phyloP scores from a whole-genome alignment of 2,113 vertebrate genomes.

The Tautogolabrus adspersus region DNA sequence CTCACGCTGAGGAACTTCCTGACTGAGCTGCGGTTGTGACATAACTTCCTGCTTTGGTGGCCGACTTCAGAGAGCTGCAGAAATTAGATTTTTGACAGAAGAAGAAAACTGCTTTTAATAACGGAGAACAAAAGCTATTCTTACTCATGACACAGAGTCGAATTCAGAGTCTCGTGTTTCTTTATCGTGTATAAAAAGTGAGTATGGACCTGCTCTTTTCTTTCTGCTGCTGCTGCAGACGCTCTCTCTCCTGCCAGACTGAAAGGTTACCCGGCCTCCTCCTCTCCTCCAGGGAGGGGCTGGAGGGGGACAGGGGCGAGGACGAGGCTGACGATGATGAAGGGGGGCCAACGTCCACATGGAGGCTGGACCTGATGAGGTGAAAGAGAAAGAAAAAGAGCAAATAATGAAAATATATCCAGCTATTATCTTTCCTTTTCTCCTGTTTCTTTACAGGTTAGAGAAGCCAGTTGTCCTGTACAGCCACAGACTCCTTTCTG shows the following conservation, averaged over 20 bases:
- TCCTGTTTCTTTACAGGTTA: too few species aligned
- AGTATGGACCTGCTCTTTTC: slow-evolving; percentile 72
- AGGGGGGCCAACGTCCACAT: slow-evolving; percentile 39
- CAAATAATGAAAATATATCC: too few species aligned
- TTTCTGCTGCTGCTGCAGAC: slow-evolving; percentile 78
- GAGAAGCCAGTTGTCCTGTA: too few species aligned
- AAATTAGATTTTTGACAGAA: slow-evolving; percentile 52
- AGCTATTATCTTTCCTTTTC: too few species aligned
- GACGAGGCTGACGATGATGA: slow-evolving; percentile 3
- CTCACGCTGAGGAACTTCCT: slow-evolving; percentile 85
- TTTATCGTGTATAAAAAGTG: too few species aligned
- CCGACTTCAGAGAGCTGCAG: slow-evolving; percentile 82
- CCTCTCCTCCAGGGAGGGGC: slow-evolving; percentile 82
- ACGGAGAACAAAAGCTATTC: too few species aligned
- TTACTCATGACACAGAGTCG: too few species aligned
- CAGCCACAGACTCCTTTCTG: too few species aligned
- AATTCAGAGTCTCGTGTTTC: too few species aligned
- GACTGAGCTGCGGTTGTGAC: slow-evolving; percentile 62
- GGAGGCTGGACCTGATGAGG: slow-evolving; percentile 50
- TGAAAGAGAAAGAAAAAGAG: neutral
- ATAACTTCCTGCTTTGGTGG: slow-evolving; percentile 83
- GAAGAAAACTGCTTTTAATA: neutral
- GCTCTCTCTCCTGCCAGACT: slow-evolving; percentile 91
- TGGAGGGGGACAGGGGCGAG: slow-evolving; percentile 66
- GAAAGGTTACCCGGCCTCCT: slow-evolving; percentile 86